These are phyloP conservation scores for Agrochola lychnidis DNA, from an alignment of 2,888 invertebrate genomes.

Conservation along the genomic window DNA sequence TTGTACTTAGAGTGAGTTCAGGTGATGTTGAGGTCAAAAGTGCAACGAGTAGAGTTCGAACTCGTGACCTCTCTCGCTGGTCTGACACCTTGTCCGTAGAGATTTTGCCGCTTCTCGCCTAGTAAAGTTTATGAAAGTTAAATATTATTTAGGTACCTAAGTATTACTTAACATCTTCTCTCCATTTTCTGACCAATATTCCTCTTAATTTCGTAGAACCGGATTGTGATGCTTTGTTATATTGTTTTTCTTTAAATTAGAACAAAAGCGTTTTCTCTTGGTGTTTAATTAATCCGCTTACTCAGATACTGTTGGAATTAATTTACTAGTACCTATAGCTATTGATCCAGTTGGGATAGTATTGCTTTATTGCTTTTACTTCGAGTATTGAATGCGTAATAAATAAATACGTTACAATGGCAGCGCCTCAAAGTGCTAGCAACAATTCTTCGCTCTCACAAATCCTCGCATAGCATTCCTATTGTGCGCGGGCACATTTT, in stretches of 20 bases:
- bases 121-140: slow-evolving; percentile 1
- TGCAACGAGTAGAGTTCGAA: neutral
- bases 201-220: slow-evolving; percentile 3
- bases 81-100: neutral
- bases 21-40: slow-evolving; percentile 3
- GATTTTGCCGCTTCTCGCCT: neutral
- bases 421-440: slow-evolving; percentile 69
- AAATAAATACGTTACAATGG: slow-evolving; percentile 69
- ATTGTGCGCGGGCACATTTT: slow-evolving; percentile 76
- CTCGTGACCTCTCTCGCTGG: neutral
- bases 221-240: neutral
- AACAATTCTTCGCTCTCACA: slow-evolving; percentile 73
- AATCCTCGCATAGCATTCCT: slow-evolving; percentile 74
- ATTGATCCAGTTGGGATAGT: slow-evolving; percentile 30
- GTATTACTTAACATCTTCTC: slow-evolving; percentile 8
- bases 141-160: slow-evolving; percentile 7
- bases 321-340: slow-evolving; percentile 20
- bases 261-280: slow-evolving; percentile 16
- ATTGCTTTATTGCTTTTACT: slow-evolving; percentile 55
- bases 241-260: slow-evolving; percentile 38
- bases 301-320: slow-evolving; percentile 29
- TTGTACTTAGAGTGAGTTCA: neutral
- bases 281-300: slow-evolving; percentile 39
- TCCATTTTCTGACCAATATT: slow-evolving; percentile 5
- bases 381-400: slow-evolving; percentile 68